Conservation (phyloP, 2,113 vertebrate genomes). For the Hyperopisus bebe region DNA sequence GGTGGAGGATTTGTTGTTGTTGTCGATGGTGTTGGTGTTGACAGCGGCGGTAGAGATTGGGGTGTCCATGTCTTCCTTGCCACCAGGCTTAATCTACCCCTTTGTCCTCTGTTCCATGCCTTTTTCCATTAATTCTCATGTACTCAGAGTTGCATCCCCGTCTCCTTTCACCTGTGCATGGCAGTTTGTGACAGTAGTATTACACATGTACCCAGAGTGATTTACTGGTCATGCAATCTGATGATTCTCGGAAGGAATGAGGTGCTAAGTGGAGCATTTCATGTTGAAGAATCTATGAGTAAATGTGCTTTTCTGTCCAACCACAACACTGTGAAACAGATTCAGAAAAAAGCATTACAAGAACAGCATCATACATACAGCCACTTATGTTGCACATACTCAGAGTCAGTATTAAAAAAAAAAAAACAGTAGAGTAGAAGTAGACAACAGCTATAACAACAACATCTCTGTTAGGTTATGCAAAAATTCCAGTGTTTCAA, state of each 20-base stretch:
- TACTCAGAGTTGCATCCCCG: neutral
- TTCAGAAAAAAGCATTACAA: neutral
- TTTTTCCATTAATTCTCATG: neutral
- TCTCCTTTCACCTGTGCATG: neutral
- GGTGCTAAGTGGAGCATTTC: neutral
- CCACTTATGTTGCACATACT: neutral
- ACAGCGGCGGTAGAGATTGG: neutral
- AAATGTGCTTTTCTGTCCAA: neutral
- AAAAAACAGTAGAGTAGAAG: neutral
- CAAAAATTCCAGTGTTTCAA: neutral
- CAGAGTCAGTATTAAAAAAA: neutral
- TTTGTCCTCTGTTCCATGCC: neutral
- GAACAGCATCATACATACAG: neutral
- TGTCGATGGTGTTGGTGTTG: no score
- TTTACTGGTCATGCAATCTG: neutral
- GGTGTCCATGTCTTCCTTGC: neutral
- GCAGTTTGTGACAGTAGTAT: neutral
- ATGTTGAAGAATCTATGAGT: neutral
- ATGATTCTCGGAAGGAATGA: neutral
- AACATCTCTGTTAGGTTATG: neutral
- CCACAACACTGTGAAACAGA: neutral
- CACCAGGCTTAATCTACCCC: neutral
- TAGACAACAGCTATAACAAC: neutral
- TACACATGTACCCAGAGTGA: neutral
- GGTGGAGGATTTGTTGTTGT: neutral